Conservation (phyloP, 2,888 invertebrate genomes). For the Taphrorychus bicolor region DNA sequence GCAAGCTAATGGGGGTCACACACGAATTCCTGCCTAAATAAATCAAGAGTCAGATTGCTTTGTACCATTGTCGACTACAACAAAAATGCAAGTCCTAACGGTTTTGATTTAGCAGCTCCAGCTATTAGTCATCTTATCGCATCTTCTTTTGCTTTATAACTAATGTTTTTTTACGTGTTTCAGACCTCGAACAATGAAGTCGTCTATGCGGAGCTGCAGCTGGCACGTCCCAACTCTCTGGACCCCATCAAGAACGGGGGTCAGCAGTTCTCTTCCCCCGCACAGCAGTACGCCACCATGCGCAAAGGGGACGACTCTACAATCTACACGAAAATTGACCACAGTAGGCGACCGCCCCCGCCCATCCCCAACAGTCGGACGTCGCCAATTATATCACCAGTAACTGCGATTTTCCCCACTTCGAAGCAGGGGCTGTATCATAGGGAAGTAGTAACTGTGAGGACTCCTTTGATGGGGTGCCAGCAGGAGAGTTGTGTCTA, state of each 20-base stretch:
- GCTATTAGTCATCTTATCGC: too few relatives aligned
- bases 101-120: too few relatives aligned
- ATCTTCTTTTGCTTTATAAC: too few relatives aligned
- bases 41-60: too few relatives aligned
- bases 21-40: too few relatives aligned
- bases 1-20: too few relatives aligned
- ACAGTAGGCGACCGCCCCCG: constrained; percentile 62
- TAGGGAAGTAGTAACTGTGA: constrained; percentile 74
- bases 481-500: constrained; percentile 75
- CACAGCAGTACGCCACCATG: constrained; percentile 53
- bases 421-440: constrained; percentile 60
- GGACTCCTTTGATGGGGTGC: constrained; percentile 74
- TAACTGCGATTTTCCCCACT: constrained; percentile 56
- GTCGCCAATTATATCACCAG: constrained; percentile 61
- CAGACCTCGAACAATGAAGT: constrained; percentile 61
- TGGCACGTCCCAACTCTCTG: constrained; percentile 64
- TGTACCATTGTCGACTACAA: too few relatives aligned
- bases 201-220: constrained; percentile 68
- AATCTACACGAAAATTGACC: constrained; percentile 79
- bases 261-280: constrained; percentile 43
- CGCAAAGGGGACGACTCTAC: constrained; percentile 68
- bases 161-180: too few relatives aligned
- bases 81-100: too few relatives aligned
- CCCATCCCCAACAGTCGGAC: constrained; percentile 54
- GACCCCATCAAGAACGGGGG: constrained; percentile 59